phyloP scores from a whole-genome alignment of 2,888 invertebrate genomes.

The Platypus cylindrus region DNA sequence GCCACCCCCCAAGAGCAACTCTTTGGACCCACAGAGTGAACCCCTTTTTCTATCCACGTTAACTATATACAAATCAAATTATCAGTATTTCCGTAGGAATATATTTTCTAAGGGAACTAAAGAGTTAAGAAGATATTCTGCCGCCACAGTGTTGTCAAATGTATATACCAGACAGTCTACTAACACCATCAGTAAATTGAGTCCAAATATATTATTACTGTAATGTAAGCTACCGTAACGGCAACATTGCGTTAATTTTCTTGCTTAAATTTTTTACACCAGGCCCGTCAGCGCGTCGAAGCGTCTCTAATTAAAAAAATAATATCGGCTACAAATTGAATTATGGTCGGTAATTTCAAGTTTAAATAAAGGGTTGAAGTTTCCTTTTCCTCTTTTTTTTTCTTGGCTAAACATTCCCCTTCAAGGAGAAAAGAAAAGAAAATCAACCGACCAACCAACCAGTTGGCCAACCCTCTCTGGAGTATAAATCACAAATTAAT shows the following conservation, averaged over 20 bases:
- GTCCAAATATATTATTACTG: not conserved
- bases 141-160: constrained; percentile 9
- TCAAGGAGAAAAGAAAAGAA: too few species aligned
- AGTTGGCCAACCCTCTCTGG: too few species aligned
- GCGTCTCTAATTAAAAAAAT: constrained; percentile 37
- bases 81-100: constrained; percentile 27
- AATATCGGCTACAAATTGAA: constrained; percentile 37
- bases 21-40: constrained; percentile 6
- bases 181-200: not conserved
- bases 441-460: too few species aligned
- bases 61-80: constrained; percentile 32
- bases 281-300: constrained; percentile 31
- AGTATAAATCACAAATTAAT: constrained; percentile 32
- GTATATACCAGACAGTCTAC: not conserved
- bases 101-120: constrained; percentile 13
- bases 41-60: constrained; percentile 10
- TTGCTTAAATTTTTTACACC: too few species aligned
- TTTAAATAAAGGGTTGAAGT: constrained; percentile 32
- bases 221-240: constrained; percentile 5
- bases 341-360: constrained; percentile 35
- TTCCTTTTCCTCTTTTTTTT: constrained; percentile 10
- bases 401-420: too few species aligned
- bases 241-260: constrained; percentile 11
- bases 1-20: too few species aligned
- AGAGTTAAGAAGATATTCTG: constrained; percentile 21